Evolutionary conservation across 2,797 vertebrate genomes (phyloP).

Genomic region (Onychomys arenicola): DNA sequence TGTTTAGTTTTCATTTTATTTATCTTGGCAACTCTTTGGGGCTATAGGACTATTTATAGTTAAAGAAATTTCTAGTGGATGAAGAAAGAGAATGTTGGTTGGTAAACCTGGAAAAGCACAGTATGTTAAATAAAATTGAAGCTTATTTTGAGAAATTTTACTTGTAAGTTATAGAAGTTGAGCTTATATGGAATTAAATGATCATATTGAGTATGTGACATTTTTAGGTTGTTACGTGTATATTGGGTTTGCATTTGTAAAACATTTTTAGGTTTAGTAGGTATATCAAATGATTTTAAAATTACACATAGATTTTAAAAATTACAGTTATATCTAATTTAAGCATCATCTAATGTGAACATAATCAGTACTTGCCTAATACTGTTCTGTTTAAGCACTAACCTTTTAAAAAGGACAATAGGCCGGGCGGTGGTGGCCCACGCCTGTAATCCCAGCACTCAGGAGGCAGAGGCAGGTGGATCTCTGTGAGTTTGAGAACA

Average conservation of each 20-base stretch:
- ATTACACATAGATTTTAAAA: not conserved
- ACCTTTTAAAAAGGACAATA: not conserved
- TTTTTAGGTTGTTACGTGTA: conserved; percentile 8
- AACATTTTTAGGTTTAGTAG: not conserved
- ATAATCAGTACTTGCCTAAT: not conserved
- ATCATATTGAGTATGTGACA: not conserved
- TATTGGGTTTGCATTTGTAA: not conserved
- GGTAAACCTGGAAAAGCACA: not conserved
- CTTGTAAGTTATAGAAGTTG: conserved; percentile 43
- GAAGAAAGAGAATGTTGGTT: conserved; percentile 44
- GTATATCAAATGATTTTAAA: conserved; percentile 11
- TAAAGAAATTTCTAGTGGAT: conserved; percentile 37
- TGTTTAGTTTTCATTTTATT: not conserved
- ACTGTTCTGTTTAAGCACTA: not conserved
- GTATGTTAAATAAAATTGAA: conserved; percentile 5
- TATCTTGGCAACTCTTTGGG: not conserved
- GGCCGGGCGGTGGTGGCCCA: no score
- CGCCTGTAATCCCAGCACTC: no score
- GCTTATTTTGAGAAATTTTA: conserved; percentile 52
- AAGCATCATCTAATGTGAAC: not conserved
- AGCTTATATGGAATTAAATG: conserved; percentile 6
- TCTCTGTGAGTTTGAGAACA: no score
- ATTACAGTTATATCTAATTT: not conserved
- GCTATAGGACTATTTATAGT: not conserved
- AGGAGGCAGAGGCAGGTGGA: no score